A percentile compares a stretch with the other conserved stretches of the same genome.
phyloP scores from a whole-genome alignment of 2,888 invertebrate species.

The Drepana falcataria region DNA sequence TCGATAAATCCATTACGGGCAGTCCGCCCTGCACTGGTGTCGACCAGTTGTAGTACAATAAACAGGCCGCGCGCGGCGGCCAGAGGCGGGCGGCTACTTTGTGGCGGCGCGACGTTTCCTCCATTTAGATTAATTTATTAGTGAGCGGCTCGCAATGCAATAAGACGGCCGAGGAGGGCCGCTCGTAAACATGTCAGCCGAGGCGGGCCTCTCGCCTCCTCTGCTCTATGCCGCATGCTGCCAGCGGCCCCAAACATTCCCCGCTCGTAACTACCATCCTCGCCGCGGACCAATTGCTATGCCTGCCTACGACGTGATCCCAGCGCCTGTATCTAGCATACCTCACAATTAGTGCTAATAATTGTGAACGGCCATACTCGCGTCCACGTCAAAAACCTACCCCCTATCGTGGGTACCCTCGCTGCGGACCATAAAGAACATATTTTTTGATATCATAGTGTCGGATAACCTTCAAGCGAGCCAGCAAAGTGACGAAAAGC shows the following conservation, averaged over 20 bases:
- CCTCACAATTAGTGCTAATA: no score
- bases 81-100: constrained; percentile 20
- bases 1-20: constrained; percentile 25
- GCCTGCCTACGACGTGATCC: no score
- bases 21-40: constrained; percentile 20
- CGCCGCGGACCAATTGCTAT: not conserved
- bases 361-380: no score
- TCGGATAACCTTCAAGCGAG: no score
- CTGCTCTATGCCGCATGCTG: constrained; percentile 2
- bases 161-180: constrained; percentile 22
- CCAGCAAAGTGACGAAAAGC: no score
- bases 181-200: constrained; percentile 60
- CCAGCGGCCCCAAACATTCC: no score
- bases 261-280: no score
- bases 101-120: constrained; percentile 35
- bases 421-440: no score
- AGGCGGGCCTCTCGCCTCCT: constrained; percentile 20
- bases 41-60: constrained; percentile 23
- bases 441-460: no score
- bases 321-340: no score
- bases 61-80: constrained; percentile 1
- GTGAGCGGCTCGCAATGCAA: constrained; percentile 40
- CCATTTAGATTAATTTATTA: constrained; percentile 60
- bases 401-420: no score
- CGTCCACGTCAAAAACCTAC: no score